phyloP scores from a whole-genome alignment of 2,113 vertebrate genomes.

The Formicarius rufipectus region DNA sequence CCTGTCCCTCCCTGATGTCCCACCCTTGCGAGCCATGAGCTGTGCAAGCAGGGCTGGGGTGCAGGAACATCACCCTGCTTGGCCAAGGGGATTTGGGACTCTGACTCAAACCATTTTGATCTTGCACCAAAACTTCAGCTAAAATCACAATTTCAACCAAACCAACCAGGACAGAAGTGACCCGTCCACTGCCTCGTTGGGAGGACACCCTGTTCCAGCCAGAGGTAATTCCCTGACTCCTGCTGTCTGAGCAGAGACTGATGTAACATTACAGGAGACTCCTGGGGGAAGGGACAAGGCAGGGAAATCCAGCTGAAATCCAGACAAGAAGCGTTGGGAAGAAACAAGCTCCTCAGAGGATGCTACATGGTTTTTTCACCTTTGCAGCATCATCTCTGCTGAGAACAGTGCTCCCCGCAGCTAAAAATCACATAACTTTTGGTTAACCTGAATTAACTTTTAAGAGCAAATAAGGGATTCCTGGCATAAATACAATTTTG shows the following conservation, averaged over 20 bases:
- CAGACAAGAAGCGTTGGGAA: background rate
- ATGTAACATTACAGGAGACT: background rate
- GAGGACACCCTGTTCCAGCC: background rate
- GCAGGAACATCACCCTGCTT: background rate
- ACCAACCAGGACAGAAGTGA: background rate
- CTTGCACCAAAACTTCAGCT: background rate
- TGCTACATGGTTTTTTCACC: background rate
- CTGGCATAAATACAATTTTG: background rate
- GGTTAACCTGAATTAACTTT: background rate
- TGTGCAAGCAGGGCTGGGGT: background rate
- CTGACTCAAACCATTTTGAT: background rate
- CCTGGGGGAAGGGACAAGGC: rapidly evolving
- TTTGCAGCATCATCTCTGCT: background rate
- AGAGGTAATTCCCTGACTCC: background rate
- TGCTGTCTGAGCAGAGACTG: background rate
- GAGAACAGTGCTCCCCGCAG: background rate
- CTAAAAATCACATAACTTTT: background rate
- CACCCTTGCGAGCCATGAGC: no score
- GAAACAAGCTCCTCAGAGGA: rapidly evolving
- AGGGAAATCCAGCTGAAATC: background rate
- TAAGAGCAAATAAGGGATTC: background rate
- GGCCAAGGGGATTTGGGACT: background rate
- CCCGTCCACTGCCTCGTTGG: rapidly evolving
- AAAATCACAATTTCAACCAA: background rate
- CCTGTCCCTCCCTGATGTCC: background rate